phyloP scores from a whole-genome alignment of 2,888 invertebrate species.

The Troilus luridus region DNA sequence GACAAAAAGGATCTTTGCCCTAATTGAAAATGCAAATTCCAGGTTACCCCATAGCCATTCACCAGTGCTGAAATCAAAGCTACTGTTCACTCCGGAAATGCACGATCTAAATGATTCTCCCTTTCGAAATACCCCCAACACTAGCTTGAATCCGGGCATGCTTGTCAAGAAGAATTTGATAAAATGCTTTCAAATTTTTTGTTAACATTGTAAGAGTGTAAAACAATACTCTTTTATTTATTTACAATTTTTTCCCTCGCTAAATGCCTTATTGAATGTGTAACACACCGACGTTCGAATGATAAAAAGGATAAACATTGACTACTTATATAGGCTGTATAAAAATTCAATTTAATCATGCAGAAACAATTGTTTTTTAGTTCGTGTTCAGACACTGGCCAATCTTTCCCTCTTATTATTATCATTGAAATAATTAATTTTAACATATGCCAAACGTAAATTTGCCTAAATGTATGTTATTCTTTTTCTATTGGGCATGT shows the following conservation, averaged over 20 bases:
- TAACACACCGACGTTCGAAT: background rate
- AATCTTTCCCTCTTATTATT: no score
- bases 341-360: no score
- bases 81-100: background rate
- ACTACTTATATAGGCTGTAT: no score
- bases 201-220: background rate
- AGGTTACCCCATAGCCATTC: background rate
- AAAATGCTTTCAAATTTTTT: background rate
- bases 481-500: no score
- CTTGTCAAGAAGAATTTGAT: background rate
- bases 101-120: background rate
- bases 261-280: background rate
- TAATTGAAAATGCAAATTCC: conserved; percentile 40
- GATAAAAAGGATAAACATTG: no score
- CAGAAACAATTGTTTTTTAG: no score
- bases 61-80: background rate
- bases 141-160: background rate
- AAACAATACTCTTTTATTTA: background rate
- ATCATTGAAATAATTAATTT: no score
- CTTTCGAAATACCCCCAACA: background rate
- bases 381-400: no score
- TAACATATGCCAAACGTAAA: no score
- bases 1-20: background rate
- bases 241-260: background rate
- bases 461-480: no score